Evolutionary conservation across 2,797 vertebrate species (phyloP).

Genomic region (Lepilemur ruficaudatus): DNA sequence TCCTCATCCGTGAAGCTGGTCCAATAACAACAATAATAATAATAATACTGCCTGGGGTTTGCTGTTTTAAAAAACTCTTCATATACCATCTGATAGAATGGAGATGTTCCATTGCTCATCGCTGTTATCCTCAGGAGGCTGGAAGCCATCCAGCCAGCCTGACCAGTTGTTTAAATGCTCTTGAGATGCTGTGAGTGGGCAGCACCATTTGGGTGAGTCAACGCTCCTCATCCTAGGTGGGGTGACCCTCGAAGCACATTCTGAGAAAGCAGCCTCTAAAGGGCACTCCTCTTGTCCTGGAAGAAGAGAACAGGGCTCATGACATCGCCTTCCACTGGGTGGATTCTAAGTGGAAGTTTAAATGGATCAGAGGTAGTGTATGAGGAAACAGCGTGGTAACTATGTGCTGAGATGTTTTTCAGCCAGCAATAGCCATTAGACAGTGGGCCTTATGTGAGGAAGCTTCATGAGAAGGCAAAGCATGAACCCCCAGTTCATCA

Average conservation of each 20-base stretch:
- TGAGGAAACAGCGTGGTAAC: background rate
- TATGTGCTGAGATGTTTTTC: background rate
- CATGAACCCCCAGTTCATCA: background rate
- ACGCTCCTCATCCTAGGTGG: accelerated
- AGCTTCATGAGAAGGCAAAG: background rate
- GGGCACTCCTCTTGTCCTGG: background rate
- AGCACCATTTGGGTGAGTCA: background rate
- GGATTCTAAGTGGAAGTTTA: background rate
- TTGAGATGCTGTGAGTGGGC: background rate
- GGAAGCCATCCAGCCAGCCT: background rate
- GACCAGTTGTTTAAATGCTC: background rate
- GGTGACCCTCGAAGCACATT: background rate
- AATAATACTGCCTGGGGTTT: background rate
- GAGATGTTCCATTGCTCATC: background rate
- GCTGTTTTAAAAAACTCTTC: background rate
- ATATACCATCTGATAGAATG: background rate
- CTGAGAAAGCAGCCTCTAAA: background rate
- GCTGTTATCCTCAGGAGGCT: background rate
- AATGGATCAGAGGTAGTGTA: background rate
- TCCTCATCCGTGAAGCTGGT: background rate
- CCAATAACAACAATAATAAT: background rate
- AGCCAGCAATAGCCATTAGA: background rate
- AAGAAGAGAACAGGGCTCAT: background rate
- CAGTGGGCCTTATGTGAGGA: background rate
- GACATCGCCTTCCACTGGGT: background rate